Evolutionary conservation across 2,888 invertebrate genomes (phyloP).

Genomic region (Drosophila suboccidentalis): DNA sequence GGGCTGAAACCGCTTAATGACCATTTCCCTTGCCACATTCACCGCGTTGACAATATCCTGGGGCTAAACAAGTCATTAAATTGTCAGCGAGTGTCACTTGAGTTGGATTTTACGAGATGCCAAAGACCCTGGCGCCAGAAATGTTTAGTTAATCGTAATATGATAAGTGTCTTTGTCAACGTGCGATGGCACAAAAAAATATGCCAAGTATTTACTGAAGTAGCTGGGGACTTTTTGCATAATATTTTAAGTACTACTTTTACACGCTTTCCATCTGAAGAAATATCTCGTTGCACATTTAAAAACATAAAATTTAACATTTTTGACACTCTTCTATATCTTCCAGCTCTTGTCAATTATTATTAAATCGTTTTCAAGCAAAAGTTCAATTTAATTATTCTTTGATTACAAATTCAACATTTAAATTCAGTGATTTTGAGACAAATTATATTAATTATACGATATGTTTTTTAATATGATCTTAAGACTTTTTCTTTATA

Average conservation of each 20-base stretch:
- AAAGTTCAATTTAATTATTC: not conserved
- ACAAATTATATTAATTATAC: no score
- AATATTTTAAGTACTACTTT: not conserved
- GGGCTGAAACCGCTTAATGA: constrained; percentile 34
- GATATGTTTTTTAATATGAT: no score
- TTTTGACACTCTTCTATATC: no score
- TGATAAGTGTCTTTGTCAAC: not conserved
- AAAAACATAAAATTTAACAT: no score
- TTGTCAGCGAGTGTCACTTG: constrained; percentile 33
- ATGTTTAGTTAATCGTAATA: constrained; percentile 1
- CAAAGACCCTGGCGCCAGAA: constrained; percentile 13
- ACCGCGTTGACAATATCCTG: constrained; percentile 12
- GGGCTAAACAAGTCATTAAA: constrained; percentile 47
- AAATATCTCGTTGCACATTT: not conserved
- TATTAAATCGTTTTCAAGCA: no score
- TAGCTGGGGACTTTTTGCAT: not conserved
- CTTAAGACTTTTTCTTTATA: no score
- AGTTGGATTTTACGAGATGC: constrained; percentile 30
- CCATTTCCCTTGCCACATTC: constrained; percentile 35
- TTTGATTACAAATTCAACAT: not conserved
- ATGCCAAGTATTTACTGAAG: constrained; percentile 1
- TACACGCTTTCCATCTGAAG: not conserved
- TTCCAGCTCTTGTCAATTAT: no score
- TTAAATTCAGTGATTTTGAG: not conserved
- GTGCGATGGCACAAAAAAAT: not conserved